phyloP scores from a whole-genome alignment of 2,888 invertebrate species.

The Hypomecis punctinalis region DNA sequence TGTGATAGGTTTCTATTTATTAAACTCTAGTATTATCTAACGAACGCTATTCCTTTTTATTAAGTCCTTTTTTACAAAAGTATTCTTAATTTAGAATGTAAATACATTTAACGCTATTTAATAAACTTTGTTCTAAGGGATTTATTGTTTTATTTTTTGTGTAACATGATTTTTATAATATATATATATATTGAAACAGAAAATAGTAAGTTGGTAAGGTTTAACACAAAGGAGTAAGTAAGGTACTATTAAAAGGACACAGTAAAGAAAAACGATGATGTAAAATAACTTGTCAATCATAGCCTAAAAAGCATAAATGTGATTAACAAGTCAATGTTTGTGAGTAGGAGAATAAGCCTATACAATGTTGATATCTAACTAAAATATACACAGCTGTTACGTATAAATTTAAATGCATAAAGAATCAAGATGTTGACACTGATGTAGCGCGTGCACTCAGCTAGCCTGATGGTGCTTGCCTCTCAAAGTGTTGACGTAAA shows the following conservation, averaged over 20 bases:
- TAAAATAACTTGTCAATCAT: too few relatives aligned
- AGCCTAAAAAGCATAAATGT: too few relatives aligned
- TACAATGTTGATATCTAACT: too few relatives aligned
- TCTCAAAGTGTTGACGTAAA: constrained; percentile 13
- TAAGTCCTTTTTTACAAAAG: constrained; percentile 58
- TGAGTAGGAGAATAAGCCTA: too few relatives aligned
- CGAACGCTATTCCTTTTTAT: constrained; percentile 55
- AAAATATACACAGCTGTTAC: constrained; percentile 18
- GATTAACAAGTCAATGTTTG: too few relatives aligned
- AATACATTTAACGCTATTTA: constrained; percentile 63
- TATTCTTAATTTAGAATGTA: constrained; percentile 59
- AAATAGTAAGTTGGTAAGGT: too few relatives aligned
- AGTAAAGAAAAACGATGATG: too few relatives aligned
- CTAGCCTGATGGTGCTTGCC: constrained; percentile 5
- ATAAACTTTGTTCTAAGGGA: constrained; percentile 64
- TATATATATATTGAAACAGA: neutral
- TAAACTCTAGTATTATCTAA: constrained; percentile 43
- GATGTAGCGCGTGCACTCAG: constrained; percentile 27
- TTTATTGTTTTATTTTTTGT: constrained; percentile 42
- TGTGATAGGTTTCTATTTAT: constrained; percentile 52
- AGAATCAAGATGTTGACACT: constrained; percentile 22
- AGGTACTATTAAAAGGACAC: too few relatives aligned
- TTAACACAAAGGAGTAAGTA: too few relatives aligned
- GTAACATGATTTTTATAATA: neutral
- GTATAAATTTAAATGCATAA: constrained; percentile 25